A percentile compares a stretch with the other conserved stretches of the same genome.
These are phyloP conservation scores for Galerucella pusilla DNA, from an alignment of 2,888 invertebrate genomes.

Conservation along the genomic window DNA sequence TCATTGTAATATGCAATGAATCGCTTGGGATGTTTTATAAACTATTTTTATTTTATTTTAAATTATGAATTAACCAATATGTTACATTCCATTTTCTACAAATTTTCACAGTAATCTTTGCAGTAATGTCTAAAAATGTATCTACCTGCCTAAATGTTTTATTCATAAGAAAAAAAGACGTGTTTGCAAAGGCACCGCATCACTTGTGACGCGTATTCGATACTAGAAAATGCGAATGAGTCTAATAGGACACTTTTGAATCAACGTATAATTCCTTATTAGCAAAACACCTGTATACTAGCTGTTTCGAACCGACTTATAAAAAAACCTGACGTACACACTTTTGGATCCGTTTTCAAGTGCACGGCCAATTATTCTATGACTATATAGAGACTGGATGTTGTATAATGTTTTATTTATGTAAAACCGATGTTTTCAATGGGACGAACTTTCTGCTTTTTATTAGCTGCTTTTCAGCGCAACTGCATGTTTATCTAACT, in stretches of 20 bases:
- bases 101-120: not conserved
- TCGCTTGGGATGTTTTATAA: too few relatives aligned
- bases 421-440: slow-evolving; percentile 36
- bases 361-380: slow-evolving; percentile 42
- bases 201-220: slow-evolving; percentile 28
- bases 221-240: slow-evolving; percentile 44
- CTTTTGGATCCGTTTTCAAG: slow-evolving; percentile 42
- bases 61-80: too few relatives aligned
- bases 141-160: slow-evolving; percentile 6
- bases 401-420: slow-evolving; percentile 40
- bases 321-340: slow-evolving; percentile 42
- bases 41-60: too few relatives aligned
- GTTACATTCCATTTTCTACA: not conserved
- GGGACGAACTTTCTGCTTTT: slow-evolving; percentile 31
- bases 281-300: slow-evolving; percentile 45
- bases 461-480: slow-evolving; percentile 11
- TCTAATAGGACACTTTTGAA: slow-evolving; percentile 47
- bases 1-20: too few relatives aligned
- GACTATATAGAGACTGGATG: slow-evolving; percentile 40
- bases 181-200: slow-evolving; percentile 34
- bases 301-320: slow-evolving; percentile 28
- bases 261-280: slow-evolving; percentile 45
- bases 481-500: slow-evolving; percentile 42
- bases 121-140: not conserved
- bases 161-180: slow-evolving; percentile 11